A percentile compares a stretch with the other conserved stretches of the same genome.
Conservation (phyloP, 1,140 invertebrate species). For the Telenomus remus region DNA sequence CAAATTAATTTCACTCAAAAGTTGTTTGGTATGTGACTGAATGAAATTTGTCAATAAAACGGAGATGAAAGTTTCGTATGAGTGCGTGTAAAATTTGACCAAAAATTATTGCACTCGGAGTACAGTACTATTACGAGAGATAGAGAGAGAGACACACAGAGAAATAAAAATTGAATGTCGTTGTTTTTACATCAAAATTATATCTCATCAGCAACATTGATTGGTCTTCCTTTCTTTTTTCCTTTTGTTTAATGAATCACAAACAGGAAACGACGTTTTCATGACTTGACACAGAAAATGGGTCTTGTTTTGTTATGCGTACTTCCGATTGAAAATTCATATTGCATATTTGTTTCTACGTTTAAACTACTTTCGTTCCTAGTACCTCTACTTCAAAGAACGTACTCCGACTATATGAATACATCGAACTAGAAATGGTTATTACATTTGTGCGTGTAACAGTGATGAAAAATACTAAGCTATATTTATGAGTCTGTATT, state of each 20-base stretch:
- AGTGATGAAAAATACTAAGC: conserved; percentile 58
- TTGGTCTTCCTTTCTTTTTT: too few relatives aligned
- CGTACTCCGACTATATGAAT: conserved; percentile 48
- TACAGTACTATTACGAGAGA: not conserved
- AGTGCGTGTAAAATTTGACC: conserved; percentile 20
- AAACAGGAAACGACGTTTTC: conserved; percentile 22
- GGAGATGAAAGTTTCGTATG: too few relatives aligned
- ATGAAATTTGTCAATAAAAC: too few relatives aligned
- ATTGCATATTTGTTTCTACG: conserved; percentile 47
- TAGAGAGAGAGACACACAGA: too few relatives aligned
- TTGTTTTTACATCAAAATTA: conserved; percentile 34
- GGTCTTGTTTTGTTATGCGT: conserved; percentile 27
- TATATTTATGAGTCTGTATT: conserved; percentile 33
- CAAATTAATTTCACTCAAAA: too few relatives aligned
- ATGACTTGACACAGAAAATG: conserved; percentile 30
- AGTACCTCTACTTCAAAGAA: conserved; percentile 48
- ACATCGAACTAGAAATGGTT: conserved; percentile 58
- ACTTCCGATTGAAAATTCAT: conserved; percentile 54
- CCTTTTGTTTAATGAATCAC: conserved; percentile 33
- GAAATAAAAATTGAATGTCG: conserved; percentile 21
- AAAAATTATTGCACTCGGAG: conserved; percentile 53
- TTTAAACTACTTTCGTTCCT: conserved; percentile 47
- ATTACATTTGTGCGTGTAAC: conserved; percentile 58
- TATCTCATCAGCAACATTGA: conserved; percentile 16
- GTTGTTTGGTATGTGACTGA: too few relatives aligned